Evolutionary conservation across 2,113 vertebrate genomes (phyloP).

Genomic region (Oncorhynchus mykiss): DNA sequence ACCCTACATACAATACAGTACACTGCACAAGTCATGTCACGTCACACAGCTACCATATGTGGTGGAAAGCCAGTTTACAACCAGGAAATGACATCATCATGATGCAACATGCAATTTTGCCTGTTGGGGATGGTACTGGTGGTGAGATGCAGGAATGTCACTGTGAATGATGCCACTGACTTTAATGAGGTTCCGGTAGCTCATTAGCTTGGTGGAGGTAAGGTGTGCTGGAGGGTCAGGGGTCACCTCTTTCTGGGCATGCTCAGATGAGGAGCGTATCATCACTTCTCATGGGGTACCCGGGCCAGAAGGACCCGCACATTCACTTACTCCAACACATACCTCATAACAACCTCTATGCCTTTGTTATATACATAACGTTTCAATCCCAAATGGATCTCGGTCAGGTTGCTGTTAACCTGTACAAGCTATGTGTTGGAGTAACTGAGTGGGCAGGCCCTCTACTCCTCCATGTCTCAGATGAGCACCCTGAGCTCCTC

Average conservation of each 20-base stretch:
- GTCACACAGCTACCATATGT: constrained; percentile 3
- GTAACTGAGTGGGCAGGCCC: too few relatives aligned
- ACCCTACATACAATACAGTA: constrained; percentile 15
- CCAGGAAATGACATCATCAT: too few relatives aligned
- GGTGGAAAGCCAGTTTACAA: neutral
- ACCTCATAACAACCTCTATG: too few relatives aligned
- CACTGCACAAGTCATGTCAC: constrained; percentile 8
- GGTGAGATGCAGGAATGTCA: constrained; percentile 5
- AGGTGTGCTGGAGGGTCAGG: neutral
- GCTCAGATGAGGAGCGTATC: constrained; percentile 26
- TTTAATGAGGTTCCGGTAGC: constrained; percentile 2
- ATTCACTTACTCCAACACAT: too few relatives aligned
- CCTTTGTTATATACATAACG: too few relatives aligned
- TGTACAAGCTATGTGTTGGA: too few relatives aligned
- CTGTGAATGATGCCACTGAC: neutral
- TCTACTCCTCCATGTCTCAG: constrained; percentile 32
- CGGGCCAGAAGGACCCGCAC: too few relatives aligned
- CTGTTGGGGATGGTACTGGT: neutral
- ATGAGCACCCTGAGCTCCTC: constrained; percentile 80
- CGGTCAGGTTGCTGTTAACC: too few relatives aligned
- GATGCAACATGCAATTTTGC: too few relatives aligned
- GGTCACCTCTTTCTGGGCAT: neutral
- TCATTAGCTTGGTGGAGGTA: neutral
- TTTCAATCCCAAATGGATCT: too few relatives aligned
- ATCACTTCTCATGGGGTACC: too few relatives aligned